Base-by-base conservation (phyloP, 2,113 vertebrate species). In the Oryzias javanicus region DNA sequence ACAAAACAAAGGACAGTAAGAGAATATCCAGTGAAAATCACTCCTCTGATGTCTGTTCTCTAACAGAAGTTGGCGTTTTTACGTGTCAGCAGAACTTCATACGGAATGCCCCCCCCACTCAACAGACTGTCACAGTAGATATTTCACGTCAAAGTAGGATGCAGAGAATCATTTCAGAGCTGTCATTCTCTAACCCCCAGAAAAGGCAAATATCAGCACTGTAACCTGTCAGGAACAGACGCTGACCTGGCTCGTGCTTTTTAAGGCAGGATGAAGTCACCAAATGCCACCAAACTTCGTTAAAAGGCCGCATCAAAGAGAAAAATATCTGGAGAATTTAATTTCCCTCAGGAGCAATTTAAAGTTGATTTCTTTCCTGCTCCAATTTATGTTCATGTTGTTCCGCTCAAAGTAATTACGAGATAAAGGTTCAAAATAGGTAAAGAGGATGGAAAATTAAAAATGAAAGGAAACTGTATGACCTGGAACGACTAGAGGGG, bases 41-140 rank as follows among this genome's bases (percentile, higher is more conserved):
- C 54, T 57, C 46, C 79, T 56, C 74, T 86, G 84, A 74, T 82
- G 78, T 69, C 68, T 81, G 64, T 71, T 76, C 73, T 27, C 55
- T 83, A 79, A 86, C 72, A 60, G 52, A 67, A 80, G 67, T 54
- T 25, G 87, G 86, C 75, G 25, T 82, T 56, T 69, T 19, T 16
- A 46, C 50, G 67, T 53, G 46, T 91, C 89, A 88, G 90, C 86
- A 71, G 65, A 74, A 55, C 82, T 70, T 80, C 80, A 86, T 79
- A 85, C 83, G 74, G 79, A 80, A 79, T 71, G 65, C 35, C 22
- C 50, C 61, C 62, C 49, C 20, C 75, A 76, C 83, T 72, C 80
- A 46, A 60, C 35, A 16, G 76, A 80, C 67, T 82, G 86, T 88
- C 84, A 89, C 49, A 13, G 67, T 77, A 79, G 80, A 88, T 79